Base-by-base conservation (phyloP, 2,888 invertebrate species). In the Seladonia tumulorum region DNA sequence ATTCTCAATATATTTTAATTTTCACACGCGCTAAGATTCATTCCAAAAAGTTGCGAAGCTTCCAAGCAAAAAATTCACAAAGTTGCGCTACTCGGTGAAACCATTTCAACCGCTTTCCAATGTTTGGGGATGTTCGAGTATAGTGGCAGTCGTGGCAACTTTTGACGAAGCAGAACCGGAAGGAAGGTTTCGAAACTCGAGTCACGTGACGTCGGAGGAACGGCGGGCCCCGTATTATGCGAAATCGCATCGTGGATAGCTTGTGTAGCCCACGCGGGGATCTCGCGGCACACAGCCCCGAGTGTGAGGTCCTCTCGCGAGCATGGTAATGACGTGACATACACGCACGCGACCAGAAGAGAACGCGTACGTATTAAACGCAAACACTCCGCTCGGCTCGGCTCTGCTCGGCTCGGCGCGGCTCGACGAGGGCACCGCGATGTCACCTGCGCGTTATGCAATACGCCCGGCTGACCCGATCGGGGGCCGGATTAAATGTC, bases 401-500 rank as follows among this genome's bases (percentile, higher is more conserved):
- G 60, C 60, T 25, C 25, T 10, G 60, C 25, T n/a, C 60, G 0
- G 53, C 22, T 49, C 49, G 5, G 49, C 49, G 18, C 57, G n/a
- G 25, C 60, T 25, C 60, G 81, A 80, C 39, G 85, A 85, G 85
- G 89, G 89, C 88, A 83, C 81, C 78, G 82, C 86, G 87, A 83
- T 89, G 88, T 91, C 91, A 91, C 91, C 91, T 91, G 91, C 81
- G 63, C 47, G 29, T 88, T 91, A 91, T 88, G 91, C 88, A 90
- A 91, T 68, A 76, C 25, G 72, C 74, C 73, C 85, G 81, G 53
- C 60, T 89, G 83, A 85, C 90, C 83, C 79, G 78, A 60, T 76
- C 81, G 78, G 79, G 70, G 87, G 74, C 78, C 73, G 81, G 82
- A 83, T 85, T 88, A 91, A 91, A 90, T 90, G 90, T 90, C 90